Conservation (phyloP, 2,888 invertebrate species). For the Lepidonotus clava region DNA sequence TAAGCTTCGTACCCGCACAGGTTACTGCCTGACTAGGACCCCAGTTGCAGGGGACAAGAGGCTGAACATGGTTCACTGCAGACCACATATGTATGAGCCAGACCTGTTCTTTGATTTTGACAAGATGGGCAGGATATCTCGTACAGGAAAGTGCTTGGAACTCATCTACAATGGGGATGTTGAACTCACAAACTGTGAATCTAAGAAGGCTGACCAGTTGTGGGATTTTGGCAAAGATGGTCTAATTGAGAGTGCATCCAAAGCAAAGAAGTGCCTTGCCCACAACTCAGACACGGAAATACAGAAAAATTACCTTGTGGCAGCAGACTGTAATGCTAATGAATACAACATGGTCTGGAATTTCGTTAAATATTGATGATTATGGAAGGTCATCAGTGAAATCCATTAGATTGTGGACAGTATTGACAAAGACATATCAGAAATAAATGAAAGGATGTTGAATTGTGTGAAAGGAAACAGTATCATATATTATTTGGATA, state of each 20-base stretch:
- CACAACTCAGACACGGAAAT: not conserved
- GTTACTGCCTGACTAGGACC: conserved; percentile 56
- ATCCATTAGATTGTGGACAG: not conserved
- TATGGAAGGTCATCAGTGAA: not conserved
- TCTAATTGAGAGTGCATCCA: not conserved
- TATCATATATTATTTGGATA: no score
- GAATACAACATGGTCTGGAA: not conserved
- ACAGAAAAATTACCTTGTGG: not conserved
- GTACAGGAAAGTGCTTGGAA: conserved; percentile 55
- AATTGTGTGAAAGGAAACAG: no score
- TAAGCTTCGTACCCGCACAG: conserved; percentile 58
- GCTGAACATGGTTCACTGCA: conserved; percentile 61
- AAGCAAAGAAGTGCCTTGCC: not conserved
- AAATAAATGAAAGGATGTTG: no score
- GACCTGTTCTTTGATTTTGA: conserved; percentile 62
- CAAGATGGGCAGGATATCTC: conserved; percentile 56
- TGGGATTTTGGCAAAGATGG: conserved; percentile 22
- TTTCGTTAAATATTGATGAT: not conserved
- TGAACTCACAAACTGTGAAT: not conserved
- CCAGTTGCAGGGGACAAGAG: conserved; percentile 15
- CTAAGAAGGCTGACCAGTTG: conserved; percentile 17
- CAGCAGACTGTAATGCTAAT: not conserved
- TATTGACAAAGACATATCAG: not conserved
- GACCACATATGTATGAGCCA: conserved; percentile 62
- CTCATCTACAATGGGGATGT: conserved; percentile 41